These are phyloP conservation scores for Sapayoa aenigma DNA, from an alignment of 2,113 vertebrate species.

Conservation along the genomic window DNA sequence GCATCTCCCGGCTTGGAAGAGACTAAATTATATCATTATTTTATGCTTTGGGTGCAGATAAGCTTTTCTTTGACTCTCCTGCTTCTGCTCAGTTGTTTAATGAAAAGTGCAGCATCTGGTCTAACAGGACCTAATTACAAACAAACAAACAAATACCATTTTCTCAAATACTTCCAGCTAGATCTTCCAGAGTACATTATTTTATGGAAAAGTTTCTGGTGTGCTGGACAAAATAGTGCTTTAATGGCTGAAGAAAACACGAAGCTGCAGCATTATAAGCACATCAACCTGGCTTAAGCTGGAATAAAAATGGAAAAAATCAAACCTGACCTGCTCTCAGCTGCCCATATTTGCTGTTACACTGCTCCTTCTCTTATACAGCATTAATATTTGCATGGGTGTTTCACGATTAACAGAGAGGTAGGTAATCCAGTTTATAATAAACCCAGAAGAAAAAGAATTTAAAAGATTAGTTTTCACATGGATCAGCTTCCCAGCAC, in stretches of 20 bases:
- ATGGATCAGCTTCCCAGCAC: not conserved
- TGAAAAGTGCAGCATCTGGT: not conserved
- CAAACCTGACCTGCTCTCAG: not conserved
- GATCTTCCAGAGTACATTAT: not conserved
- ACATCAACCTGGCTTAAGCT: not conserved
- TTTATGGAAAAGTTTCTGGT: not conserved
- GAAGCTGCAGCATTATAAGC: not conserved
- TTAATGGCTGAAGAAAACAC: not conserved
- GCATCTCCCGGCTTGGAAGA: not conserved
- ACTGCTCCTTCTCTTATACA: not conserved
- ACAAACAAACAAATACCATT: not conserved
- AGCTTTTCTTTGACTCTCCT: not conserved
- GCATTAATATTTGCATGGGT: not conserved
- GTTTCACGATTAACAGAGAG: not conserved
- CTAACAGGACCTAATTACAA: not conserved
- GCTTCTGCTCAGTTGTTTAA: not conserved
- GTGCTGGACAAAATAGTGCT: not conserved
- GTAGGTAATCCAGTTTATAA: not conserved
- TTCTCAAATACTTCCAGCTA: not conserved
- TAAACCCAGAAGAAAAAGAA: not conserved
- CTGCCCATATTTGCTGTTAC: not conserved
- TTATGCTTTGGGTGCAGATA: not conserved
- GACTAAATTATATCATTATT: not conserved
- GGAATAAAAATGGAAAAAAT: not conserved
- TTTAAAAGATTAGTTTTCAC: not conserved